Percentiles rank a stretch among this genome's conserved stretches.
Conservation (phyloP, 2,113 vertebrate species). For the Hirundichthys speculiger region DNA sequence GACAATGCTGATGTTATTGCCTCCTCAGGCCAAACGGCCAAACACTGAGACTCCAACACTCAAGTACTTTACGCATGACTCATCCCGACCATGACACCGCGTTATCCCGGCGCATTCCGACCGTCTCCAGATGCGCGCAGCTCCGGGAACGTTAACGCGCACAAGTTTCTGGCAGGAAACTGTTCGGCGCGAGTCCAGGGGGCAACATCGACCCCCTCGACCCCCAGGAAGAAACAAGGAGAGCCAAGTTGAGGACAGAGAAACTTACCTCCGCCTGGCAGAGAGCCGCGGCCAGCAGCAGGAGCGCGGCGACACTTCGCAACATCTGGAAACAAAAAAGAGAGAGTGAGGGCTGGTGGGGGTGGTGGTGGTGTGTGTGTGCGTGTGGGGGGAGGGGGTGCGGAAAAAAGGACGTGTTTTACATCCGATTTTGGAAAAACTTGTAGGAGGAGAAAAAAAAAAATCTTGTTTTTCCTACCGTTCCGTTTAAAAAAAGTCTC, state of each 20-base stretch:
- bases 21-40: background rate
- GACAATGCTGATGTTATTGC: slow-evolving; percentile 32
- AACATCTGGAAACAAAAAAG: slow-evolving; percentile 76
- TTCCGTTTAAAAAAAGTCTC: slow-evolving; percentile 24
- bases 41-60: background rate
- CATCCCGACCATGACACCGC: background rate
- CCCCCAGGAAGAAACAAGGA: too few species aligned
- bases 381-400: too few species aligned
- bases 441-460: too few species aligned
- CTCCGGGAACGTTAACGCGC: slow-evolving; percentile 2
- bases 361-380: too few species aligned
- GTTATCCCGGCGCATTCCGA: slow-evolving; percentile 1
- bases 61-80: background rate
- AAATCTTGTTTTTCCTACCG: slow-evolving; percentile 49
- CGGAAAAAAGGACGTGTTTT: background rate
- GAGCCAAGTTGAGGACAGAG: background rate
- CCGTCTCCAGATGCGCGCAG: slow-evolving; percentile 50
- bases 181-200: too few species aligned
- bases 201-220: background rate
- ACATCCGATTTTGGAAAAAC: slow-evolving; percentile 8
- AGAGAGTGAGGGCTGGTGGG: slow-evolving; percentile 36
- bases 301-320: slow-evolving; percentile 66
- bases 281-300: slow-evolving; percentile 69
- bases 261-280: slow-evolving; percentile 78
- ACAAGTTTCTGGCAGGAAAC: too few species aligned